phyloP scores from a whole-genome alignment of 2,888 invertebrate genomes.

The Eristalinus sepulchralis region DNA sequence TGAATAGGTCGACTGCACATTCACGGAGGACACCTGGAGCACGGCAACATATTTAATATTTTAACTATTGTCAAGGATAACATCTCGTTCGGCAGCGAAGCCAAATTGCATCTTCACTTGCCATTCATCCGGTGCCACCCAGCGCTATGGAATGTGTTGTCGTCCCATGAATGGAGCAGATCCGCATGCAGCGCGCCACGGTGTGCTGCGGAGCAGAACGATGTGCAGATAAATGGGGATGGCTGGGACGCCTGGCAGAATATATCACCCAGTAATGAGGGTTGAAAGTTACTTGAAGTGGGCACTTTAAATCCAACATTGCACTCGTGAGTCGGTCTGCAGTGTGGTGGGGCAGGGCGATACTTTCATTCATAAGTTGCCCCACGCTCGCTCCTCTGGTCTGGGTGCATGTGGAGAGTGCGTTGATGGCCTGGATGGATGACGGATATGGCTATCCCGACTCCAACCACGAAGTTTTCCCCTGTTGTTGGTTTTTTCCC shows the following conservation, averaged over 20 bases:
- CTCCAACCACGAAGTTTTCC: background rate
- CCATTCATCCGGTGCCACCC: constrained; percentile 31
- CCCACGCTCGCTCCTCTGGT: background rate
- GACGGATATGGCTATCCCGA: constrained; percentile 6
- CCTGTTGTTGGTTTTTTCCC: constrained; percentile 1
- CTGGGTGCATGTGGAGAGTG: constrained; percentile 27
- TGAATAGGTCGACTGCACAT: constrained; percentile 21
- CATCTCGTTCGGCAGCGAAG: constrained; percentile 56
- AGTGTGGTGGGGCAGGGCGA: constrained; percentile 13
- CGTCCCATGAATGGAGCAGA: constrained; percentile 34
- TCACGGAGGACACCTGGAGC: constrained; percentile 38
- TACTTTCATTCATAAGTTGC: constrained; percentile 48
- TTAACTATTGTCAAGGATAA: constrained; percentile 61
- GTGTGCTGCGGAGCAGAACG: constrained; percentile 31
- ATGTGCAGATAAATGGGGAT: background rate
- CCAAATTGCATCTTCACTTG: constrained; percentile 64
- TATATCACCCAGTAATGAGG: constrained; percentile 69
- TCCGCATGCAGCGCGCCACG: background rate
- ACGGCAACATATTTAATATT: constrained; percentile 55
- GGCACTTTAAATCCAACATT: constrained; percentile 67
- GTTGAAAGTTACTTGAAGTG: constrained; percentile 71
- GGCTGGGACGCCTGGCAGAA: constrained; percentile 36
- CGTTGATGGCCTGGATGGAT: constrained; percentile 35
- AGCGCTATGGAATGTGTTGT: constrained; percentile 23
- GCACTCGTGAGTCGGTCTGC: constrained; percentile 47